Evolutionary conservation across 2,888 invertebrate species (phyloP).

Genomic region (Galeopsomyia nigrocyanea): DNA sequence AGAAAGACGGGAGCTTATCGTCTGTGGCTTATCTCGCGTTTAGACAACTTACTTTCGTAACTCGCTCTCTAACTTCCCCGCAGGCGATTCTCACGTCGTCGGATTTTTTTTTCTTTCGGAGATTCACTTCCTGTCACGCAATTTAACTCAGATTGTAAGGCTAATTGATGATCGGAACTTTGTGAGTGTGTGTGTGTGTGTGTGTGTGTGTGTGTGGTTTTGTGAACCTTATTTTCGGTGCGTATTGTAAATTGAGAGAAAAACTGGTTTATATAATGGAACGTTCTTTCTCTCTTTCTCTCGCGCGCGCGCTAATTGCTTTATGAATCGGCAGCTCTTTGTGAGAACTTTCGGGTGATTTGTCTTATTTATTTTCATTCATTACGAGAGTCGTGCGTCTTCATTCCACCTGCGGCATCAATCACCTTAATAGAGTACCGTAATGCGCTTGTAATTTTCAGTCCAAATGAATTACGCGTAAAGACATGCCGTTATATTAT

Average conservation of each 20-base stretch:
- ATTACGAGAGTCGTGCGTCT: background rate
- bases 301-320: constrained; percentile 15
- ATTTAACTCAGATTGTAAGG: constrained; percentile 20
- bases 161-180: constrained; percentile 29
- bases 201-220: background rate
- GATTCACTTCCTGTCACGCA: background rate
- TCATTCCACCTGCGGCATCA: constrained; percentile 15
- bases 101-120: constrained; percentile 8
- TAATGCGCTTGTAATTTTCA: background rate
- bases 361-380: constrained; percentile 7
- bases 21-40: constrained; percentile 16
- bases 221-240: background rate
- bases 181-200: no score
- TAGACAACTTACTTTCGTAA: constrained; percentile 23
- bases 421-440: constrained; percentile 13
- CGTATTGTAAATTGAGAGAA: background rate
- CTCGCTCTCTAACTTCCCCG: background rate
- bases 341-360: constrained; percentile 11
- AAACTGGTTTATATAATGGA: constrained; percentile 23
- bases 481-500: no score
- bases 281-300: no score
- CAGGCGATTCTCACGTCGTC: background rate
- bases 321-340: constrained; percentile 25
- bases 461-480: no score
- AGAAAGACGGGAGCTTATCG: constrained; percentile 3